phyloP scores from a whole-genome alignment of 2,888 invertebrate species.

The Eristalinus sepulchralis region DNA sequence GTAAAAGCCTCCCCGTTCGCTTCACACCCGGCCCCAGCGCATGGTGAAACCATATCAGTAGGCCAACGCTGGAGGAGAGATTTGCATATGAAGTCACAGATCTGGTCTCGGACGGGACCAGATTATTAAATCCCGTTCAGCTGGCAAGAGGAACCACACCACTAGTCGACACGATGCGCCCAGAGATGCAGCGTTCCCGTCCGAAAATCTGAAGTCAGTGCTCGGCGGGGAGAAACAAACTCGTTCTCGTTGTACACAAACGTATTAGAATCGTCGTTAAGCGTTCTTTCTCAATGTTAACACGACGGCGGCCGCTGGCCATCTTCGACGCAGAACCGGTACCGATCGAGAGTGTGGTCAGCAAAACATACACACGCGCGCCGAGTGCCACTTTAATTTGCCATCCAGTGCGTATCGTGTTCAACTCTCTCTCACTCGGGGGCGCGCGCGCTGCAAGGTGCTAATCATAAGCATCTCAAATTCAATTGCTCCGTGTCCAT shows the following conservation, averaged over 20 bases:
- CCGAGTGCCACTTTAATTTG: conserved; percentile 56
- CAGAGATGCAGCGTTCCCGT: conserved; percentile 13
- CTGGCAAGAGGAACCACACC: conserved; percentile 21
- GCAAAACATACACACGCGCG: conserved; percentile 9
- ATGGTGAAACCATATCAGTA: conserved; percentile 64
- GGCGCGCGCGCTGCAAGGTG: conserved; percentile 24
- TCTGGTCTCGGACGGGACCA: conserved; percentile 50
- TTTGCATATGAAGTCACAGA: conserved; percentile 58
- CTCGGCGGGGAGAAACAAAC: conserved; percentile 40
- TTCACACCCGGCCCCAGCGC: not conserved
- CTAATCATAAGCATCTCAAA: conserved; percentile 56
- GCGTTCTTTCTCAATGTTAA: conserved; percentile 36
- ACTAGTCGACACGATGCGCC: conserved; percentile 4
- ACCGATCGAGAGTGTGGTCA: conserved; percentile 17
- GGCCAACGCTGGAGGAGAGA: conserved; percentile 54
- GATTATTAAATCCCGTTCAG: conserved; percentile 57
- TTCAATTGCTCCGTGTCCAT: conserved; percentile 59
- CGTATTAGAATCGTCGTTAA: conserved; percentile 62
- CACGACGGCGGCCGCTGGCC: conserved; percentile 29
- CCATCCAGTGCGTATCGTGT: conserved; percentile 34
- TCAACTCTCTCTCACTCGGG: conserved; percentile 20
- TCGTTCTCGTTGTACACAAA: conserved; percentile 55
- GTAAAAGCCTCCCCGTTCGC: not conserved
- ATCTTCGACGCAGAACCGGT: conserved; percentile 45
- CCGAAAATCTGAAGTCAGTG: conserved; percentile 26